phyloP scores from a whole-genome alignment of 2,888 invertebrate species.

The Rhopalosiphum nymphaeae region DNA sequence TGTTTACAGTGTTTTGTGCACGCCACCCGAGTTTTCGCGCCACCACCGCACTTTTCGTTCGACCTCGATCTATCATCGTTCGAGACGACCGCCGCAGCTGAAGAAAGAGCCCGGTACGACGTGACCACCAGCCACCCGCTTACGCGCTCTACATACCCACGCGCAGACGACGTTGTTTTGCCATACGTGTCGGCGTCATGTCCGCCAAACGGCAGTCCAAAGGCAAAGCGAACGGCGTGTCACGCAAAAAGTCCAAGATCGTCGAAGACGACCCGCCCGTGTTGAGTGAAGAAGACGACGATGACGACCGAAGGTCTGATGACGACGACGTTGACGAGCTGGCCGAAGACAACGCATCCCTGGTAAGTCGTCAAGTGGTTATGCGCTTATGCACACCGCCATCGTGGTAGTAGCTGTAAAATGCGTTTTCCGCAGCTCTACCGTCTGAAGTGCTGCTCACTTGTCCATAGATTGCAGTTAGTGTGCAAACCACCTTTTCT shows the following conservation, averaged over 20 bases:
- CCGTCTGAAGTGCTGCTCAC: neutral
- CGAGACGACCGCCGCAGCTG: neutral
- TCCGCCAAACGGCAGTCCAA: constrained; percentile 59
- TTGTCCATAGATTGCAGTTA: neutral
- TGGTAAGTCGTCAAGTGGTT: constrained; percentile 3
- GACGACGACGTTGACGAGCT: constrained; percentile 50
- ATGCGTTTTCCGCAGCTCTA: neutral
- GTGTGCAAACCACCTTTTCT: neutral
- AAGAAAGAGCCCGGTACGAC: neutral
- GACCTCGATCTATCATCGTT: neutral
- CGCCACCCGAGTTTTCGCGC: neutral
- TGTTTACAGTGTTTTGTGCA: constrained; percentile 17
- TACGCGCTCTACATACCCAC: neutral
- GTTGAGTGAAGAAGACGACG: constrained; percentile 51
- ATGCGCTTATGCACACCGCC: neutral
- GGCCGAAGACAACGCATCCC: constrained; percentile 53
- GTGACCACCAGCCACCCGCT: neutral
- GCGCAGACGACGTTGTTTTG: neutral
- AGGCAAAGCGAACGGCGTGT: constrained; percentile 57
- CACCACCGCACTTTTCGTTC: neutral
- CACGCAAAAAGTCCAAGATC: constrained; percentile 55
- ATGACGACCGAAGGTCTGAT: constrained; percentile 41
- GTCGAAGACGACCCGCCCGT: constrained; percentile 45
- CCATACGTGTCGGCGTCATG: constrained; percentile 1
- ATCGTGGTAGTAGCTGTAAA: neutral